Evolutionary conservation across 2,888 invertebrate species (phyloP), one percentile per base, ranked within the genome.

Genomic region (Omphaloscelis lunosa): DNA sequence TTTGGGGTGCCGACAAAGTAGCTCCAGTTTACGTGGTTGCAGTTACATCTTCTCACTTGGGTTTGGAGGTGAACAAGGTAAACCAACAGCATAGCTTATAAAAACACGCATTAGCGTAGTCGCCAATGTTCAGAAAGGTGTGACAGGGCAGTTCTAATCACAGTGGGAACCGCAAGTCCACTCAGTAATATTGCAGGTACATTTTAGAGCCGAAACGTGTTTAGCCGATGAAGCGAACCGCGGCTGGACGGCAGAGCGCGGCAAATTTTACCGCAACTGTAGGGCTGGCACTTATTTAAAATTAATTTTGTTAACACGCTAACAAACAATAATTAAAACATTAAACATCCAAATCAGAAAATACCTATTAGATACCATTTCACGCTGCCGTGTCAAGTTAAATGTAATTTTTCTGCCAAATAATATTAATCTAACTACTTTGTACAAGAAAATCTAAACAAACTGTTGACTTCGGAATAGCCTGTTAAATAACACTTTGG

Each of bases 131-230:
- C 63, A 45, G 29, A 5, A 41, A 34, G 27, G 53, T 20, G 71
- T 62, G 59, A 27, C 45, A 45, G 48, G 48, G n/a, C 58, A 56
- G 75, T 69, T 68, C 68, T 72, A 82, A 83, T 83, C 82, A 75
- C 59, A 70, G 61, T 48, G 68, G 4, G 1, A 29, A 76, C 83
- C 83, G 23, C 83, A 77, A 65, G 53, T 68, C 80, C 63, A 51
- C 41, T 59, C 80, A 27, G 63, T 77, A 77, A 72, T 75, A 82
- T 75, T 63, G 78, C 82, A 81, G 65, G 82, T 74, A 59, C 77
- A 70, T 81, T 80, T 84, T 81, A 75, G 83, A 84, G 58, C 72
- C 72, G 29, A 69, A 74, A 72, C 72, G 81, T 81, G 82, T 81
- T 84, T 70, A 84, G 74, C 72, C 53, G 69, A 56, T 45, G 67